Evolutionary conservation across 2,888 invertebrate genomes (phyloP), one percentile per base, ranked within the genome.

Genomic region (Xiphydria camelus): DNA sequence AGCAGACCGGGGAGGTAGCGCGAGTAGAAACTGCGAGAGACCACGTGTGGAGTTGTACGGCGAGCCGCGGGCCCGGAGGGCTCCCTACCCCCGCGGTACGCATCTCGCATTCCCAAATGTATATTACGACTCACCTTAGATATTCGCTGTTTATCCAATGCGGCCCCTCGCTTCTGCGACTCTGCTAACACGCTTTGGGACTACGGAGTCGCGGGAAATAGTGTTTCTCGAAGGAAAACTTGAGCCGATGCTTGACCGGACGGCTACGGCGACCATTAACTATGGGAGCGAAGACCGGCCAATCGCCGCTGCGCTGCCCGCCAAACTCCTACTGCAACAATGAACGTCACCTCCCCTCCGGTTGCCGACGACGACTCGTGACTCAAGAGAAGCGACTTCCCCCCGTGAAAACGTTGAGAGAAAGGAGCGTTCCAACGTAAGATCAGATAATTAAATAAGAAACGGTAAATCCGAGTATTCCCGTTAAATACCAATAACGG

Each of bases 191-290:
- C 60, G 53, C 60, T 56, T 57, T 50, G 58, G 51, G 56, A 64
- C 66, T 59, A 68, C 61, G 61, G 61, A 56, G 56, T 61, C 62
- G 59, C 62, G 58, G 56, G 59, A 64, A 61, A 61, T 56, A 57
- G 54, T 61, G 62, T 69, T 68, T 68, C 66, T 62, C 57, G 59
- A 46, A 37, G 51, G 60, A 68, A 66, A 68, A 67, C 57, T 64
- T 58, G 56, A 64, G 67, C 64, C 65, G 64, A 66, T 65, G 68
- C 65, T 67, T 59, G 39, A 52, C 55, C 68, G 63, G 54, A 64
- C 62, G 53, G 53, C 61, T 63, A 52, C 57, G 61, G 55, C 57
- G 62, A 64, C 56, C 67, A 64, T 62, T 57, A 55, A 63, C 64
- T 59, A 60, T 45, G 53, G 39, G 55, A 60, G 44, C 54, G 59